Evolutionary conservation across 2,797 vertebrate genomes (phyloP).

Genomic region (Morelia viridis): DNA sequence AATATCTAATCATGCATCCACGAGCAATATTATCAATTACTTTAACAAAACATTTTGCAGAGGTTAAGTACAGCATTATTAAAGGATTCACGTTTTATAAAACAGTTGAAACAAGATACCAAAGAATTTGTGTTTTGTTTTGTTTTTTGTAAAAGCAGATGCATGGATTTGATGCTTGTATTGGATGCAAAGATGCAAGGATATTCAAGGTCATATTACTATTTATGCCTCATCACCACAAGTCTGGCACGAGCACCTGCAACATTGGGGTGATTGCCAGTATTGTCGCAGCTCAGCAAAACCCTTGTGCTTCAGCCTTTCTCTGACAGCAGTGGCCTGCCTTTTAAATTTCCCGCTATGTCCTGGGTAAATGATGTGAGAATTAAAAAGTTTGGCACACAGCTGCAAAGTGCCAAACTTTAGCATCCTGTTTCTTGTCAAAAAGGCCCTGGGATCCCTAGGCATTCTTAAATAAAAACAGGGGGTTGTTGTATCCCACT

Average conservation of each 20-base stretch:
- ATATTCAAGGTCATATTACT: neutral
- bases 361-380: neutral
- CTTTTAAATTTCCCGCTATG: slow-evolving; percentile 1
- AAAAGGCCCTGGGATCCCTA: neutral
- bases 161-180: neutral
- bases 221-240: neutral
- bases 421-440: neutral
- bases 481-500: neutral
- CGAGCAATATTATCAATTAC: no score
- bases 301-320: neutral
- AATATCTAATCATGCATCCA: no score
- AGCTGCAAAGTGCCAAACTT: neutral
- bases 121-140: no score
- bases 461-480: neutral
- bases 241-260: neutral
- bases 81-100: neutral
- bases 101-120: neutral
- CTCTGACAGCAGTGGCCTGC: neutral
- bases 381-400: neutral
- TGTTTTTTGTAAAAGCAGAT: neutral
- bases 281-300: neutral
- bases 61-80: neutral
- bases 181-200: neutral
- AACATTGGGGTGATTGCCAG: neutral
- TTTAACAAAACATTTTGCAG: no score